A percentile compares a stretch with the other conserved stretches of the same genome.
Conservation (phyloP, 2,113 vertebrate genomes). For the Crotalus viridis region DNA sequence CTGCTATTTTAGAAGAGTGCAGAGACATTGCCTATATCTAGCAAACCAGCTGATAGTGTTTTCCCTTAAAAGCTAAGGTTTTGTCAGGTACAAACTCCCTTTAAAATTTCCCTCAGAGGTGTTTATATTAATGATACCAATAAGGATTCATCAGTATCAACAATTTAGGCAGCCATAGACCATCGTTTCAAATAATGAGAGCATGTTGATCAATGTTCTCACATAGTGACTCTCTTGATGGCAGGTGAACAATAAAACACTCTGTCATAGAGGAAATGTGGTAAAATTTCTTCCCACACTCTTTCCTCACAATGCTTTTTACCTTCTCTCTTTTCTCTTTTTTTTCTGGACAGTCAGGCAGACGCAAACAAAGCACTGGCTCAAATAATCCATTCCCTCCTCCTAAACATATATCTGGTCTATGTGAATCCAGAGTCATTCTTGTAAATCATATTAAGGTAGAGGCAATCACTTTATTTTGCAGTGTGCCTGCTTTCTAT, state of each 20-base stretch:
- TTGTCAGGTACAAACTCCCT: background rate
- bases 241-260: background rate
- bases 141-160: background rate
- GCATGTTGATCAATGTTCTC: background rate
- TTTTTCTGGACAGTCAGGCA: background rate
- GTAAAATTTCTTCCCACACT: background rate
- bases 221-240: background rate
- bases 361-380: background rate
- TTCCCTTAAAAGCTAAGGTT: background rate
- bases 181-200: background rate
- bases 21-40: background rate
- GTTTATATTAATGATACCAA: background rate
- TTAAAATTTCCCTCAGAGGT: background rate
- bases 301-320: background rate
- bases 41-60: background rate
- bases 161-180: background rate
- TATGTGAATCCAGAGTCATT: background rate
- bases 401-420: background rate
- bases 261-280: background rate
- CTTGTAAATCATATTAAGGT: background rate
- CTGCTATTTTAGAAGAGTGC: background rate
- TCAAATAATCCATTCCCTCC: background rate
- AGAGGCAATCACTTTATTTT: background rate
- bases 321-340: background rate
- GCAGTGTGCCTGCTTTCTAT: background rate